Evolutionary conservation across 1,140 invertebrate genomes (phyloP).

Genomic region (Trachymyrmex septentrionalis): DNA sequence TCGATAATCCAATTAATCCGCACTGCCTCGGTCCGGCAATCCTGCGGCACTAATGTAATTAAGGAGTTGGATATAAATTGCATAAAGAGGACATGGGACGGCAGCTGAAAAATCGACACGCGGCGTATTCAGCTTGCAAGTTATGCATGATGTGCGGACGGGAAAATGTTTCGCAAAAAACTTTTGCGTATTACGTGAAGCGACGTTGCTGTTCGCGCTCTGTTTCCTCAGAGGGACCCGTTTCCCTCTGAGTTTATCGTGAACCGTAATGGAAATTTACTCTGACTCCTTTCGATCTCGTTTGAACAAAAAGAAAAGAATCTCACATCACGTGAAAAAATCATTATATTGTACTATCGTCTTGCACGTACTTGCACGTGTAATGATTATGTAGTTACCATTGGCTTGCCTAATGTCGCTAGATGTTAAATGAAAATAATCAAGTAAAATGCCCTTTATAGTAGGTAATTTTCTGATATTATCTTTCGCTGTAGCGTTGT

Average conservation of each 20-base stretch:
- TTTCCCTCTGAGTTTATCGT: constrained; percentile 16
- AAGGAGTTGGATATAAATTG: constrained; percentile 50
- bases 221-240: constrained; percentile 8
- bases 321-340: not conserved
- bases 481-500: not conserved
- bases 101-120: constrained; percentile 34
- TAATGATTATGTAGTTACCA: not conserved
- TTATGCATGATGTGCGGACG: constrained; percentile 26
- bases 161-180: constrained; percentile 43
- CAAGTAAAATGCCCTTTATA: not conserved
- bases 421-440: constrained; percentile 5
- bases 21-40: constrained; percentile 39
- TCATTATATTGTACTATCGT: not conserved
- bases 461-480: constrained; percentile 26
- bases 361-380: not conserved
- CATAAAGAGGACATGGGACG: constrained; percentile 8
- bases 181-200: constrained; percentile 37
- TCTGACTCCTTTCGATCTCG: not conserved
- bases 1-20: constrained; percentile 62
- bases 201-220: not conserved
- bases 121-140: constrained; percentile 27
- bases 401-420: not conserved
- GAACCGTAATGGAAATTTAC: constrained; percentile 37
- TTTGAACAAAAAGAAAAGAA: not conserved
- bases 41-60: constrained; percentile 36